Evolutionary conservation across 1,140 invertebrate species (phyloP).

Genomic region (Heliothis subflexa): DNA sequence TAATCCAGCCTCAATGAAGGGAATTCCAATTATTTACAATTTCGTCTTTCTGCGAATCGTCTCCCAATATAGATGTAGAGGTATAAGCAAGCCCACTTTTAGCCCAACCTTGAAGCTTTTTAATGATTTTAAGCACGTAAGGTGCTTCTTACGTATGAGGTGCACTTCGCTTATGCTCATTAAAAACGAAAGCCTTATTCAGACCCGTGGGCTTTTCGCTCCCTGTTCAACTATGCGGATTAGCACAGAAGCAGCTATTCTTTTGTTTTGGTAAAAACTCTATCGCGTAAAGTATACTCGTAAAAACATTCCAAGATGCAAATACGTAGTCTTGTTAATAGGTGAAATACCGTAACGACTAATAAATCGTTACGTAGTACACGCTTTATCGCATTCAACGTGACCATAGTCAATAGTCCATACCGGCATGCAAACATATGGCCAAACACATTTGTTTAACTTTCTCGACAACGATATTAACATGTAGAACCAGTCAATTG

Average conservation of each 20-base stretch:
- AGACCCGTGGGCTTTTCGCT: background rate
- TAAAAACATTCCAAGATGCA: background rate
- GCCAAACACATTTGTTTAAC: constrained; percentile 16
- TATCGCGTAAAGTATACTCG: background rate
- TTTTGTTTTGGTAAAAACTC: background rate
- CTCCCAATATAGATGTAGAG: constrained; percentile 49
- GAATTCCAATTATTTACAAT: constrained; percentile 36
- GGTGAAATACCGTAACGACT: constrained; percentile 3
- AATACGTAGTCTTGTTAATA: background rate
- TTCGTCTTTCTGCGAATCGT: constrained; percentile 34
- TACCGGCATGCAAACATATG: constrained; percentile 11
- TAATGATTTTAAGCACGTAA: background rate
- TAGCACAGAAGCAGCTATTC: background rate
- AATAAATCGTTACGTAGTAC: background rate
- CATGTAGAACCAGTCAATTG: constrained; percentile 2
- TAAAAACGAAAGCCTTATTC: constrained; percentile 7
- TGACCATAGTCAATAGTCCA: constrained; percentile 14
- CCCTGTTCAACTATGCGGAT: constrained; percentile 8
- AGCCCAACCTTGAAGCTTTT: constrained; percentile 41
- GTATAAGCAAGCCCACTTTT: constrained; percentile 39
- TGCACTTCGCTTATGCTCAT: background rate
- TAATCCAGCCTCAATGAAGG: constrained; percentile 26
- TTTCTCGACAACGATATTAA: constrained; percentile 17
- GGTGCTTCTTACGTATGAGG: too few relatives aligned
- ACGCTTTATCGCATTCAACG: constrained; percentile 13